Base-by-base conservation (phyloP, 2,113 vertebrate genomes). In the Callipepla squamata region DNA sequence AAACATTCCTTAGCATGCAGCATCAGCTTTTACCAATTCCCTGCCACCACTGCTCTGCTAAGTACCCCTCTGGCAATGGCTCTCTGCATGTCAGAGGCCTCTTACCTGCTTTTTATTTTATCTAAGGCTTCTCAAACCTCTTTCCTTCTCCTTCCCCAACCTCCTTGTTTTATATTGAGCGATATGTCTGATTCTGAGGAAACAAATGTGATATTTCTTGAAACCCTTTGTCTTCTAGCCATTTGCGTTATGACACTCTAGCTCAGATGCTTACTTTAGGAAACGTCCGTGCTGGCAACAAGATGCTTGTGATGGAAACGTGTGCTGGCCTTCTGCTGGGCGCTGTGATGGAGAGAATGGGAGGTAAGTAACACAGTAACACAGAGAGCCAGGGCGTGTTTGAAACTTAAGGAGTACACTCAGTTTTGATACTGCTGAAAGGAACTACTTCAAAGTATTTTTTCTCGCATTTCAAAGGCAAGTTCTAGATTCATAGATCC, bases 311-410 rank as follows among this genome's bases (percentile, higher is more conserved):
- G 9, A 98, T 99, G 96, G 99, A 99, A 83, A 99, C 99, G 0
- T 99, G 99, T 48, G 97, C 99, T 2, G 99, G 99, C 42, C 98
- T 99, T 9, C 98, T 99, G 73, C 97, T 99, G 76, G 99, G 99
- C 5, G 98, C 99, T 0, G 96, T 99, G 75, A 99, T 99, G 99
- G 99, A 99, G 85, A 97, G 99, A 44, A 99, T 99, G 99, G 99
- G 99, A 94, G 99, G 99, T 98, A 92, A 93, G 96, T 80, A 12
- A 5, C 13, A 1, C 1, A 0, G 42, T 6, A 6, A 22, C 2
- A 8, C 2, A 11, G 32, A 26, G 18, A 13, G 28, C 5, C 7
- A 32, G 61, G 42, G 4, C 44, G 63, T 25, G 7, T 65, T 47
- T 57, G 38, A 21, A 15, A 19, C 11, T 32, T 18, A 3, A 68